A percentile compares a stretch with the other conserved stretches of the same genome.
Evolutionary conservation across 2,113 vertebrate genomes (phyloP).

Genomic region (Rhegmatorhina hoffmannsi): DNA sequence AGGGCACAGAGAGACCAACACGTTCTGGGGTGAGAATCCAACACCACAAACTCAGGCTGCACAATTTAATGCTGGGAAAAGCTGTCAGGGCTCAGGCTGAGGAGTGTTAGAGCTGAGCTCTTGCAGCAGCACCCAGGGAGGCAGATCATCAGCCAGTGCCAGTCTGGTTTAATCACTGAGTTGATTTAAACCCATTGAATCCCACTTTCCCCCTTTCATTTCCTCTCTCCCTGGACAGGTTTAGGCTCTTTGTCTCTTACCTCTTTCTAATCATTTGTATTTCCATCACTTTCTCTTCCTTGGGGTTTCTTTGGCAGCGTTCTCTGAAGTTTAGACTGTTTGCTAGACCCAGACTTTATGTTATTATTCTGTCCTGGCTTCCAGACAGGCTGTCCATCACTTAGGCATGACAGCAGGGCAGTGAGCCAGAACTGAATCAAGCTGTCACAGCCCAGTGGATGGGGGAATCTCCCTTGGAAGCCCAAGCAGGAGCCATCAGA

Average conservation of each 20-base stretch:
- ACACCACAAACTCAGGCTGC: background rate
- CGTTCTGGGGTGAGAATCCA: accelerated
- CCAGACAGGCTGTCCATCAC: background rate
- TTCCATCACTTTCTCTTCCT: conserved; percentile 15
- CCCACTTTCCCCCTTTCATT: background rate
- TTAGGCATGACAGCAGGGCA: background rate
- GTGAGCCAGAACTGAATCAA: background rate
- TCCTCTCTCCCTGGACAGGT: conserved; percentile 1
- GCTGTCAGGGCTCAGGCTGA: background rate
- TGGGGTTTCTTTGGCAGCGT: background rate
- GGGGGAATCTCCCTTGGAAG: background rate
- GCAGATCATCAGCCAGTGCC: background rate
- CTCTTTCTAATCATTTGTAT: background rate
- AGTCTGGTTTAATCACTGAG: background rate
- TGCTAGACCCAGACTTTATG: background rate
- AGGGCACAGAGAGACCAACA: background rate
- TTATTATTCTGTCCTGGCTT: background rate
- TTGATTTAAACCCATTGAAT: conserved; percentile 16
- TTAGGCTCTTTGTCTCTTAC: conserved; percentile 12
- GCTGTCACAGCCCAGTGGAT: background rate
- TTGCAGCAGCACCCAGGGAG: background rate
- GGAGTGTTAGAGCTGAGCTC: background rate
- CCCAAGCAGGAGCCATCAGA: background rate
- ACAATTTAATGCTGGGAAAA: background rate
- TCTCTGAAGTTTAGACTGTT: background rate